phyloP scores from a whole-genome alignment of 2,888 invertebrate species.

The Cheilosia pagana region DNA sequence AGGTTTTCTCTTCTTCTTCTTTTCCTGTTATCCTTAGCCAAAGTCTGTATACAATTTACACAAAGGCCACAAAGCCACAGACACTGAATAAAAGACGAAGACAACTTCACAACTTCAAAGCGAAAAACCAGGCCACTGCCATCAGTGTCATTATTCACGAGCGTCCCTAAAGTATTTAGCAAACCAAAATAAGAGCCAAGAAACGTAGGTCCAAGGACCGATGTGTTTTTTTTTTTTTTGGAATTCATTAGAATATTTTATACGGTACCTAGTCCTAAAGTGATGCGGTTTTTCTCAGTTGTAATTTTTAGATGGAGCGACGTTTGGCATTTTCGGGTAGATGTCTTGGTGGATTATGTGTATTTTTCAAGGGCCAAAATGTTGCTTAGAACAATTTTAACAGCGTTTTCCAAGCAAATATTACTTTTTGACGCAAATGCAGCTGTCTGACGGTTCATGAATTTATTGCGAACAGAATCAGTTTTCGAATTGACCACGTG shows the following conservation, averaged over 20 bases:
- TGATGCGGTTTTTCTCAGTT: not conserved
- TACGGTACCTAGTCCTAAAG: not conserved
- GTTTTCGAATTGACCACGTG: no score
- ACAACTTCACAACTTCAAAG: constrained; percentile 21
- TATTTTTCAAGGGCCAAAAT: no score
- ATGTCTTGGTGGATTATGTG: no score
- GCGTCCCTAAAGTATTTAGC: constrained; percentile 18
- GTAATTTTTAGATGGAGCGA: no score
- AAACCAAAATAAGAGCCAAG: not conserved
- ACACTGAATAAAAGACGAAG: constrained; percentile 6
- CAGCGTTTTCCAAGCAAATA: no score
- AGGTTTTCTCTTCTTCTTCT: not conserved
- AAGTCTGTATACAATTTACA: constrained; percentile 5
- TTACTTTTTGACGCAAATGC: no score
- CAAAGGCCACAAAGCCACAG: constrained; percentile 12
- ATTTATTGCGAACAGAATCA: no score
- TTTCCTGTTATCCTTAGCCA: not conserved
- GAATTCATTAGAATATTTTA: constrained; percentile 54
- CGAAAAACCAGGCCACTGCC: constrained; percentile 8
- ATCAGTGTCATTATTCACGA: constrained; percentile 2
- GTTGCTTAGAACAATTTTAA: no score
- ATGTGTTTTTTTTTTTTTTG: constrained; percentile 16
- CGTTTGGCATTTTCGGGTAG: no score
- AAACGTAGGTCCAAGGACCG: constrained; percentile 1
- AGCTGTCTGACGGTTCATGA: no score